Percentiles rank a stretch among this genome's conserved stretches.
phyloP scores from a whole-genome alignment of 2,113 vertebrate species.

The Bungarus multicinctus region DNA sequence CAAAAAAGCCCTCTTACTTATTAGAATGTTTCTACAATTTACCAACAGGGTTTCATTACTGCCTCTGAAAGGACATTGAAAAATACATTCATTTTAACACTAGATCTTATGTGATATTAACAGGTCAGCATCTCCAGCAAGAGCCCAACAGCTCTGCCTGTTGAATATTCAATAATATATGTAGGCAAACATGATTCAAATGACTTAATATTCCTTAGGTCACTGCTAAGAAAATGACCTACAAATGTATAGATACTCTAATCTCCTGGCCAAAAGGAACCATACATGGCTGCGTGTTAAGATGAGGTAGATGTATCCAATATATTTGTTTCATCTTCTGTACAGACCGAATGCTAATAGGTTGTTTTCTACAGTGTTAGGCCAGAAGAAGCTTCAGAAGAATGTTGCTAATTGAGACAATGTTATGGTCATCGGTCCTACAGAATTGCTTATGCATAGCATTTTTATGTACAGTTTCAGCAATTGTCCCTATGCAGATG shows the following conservation, averaged over 20 bases:
- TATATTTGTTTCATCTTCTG: neutral
- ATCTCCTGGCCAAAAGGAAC: neutral
- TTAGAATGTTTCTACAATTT: neutral
- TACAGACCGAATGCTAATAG: neutral
- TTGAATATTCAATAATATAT: neutral
- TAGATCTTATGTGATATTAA: slow-evolving; percentile 10
- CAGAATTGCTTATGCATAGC: neutral
- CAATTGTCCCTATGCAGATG: neutral
- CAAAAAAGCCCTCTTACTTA: neutral
- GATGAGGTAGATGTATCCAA: neutral
- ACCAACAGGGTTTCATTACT: neutral
- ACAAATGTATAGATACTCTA: neutral
- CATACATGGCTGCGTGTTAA: neutral
- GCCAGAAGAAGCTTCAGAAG: neutral
- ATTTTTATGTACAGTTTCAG: neutral
- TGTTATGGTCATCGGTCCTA: neutral
- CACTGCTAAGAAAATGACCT: neutral
- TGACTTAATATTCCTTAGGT: neutral
- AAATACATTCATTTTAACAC: slow-evolving; percentile 3
- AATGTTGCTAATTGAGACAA: neutral
- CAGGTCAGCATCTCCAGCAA: neutral
- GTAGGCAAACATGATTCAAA: neutral
- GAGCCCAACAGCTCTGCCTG: neutral
- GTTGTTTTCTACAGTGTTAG: neutral
- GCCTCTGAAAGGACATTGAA: slow-evolving; percentile 1